These are phyloP conservation scores for Glaucopsyche alexis DNA, from an alignment of 2,888 invertebrate species.

Conservation along the genomic window DNA sequence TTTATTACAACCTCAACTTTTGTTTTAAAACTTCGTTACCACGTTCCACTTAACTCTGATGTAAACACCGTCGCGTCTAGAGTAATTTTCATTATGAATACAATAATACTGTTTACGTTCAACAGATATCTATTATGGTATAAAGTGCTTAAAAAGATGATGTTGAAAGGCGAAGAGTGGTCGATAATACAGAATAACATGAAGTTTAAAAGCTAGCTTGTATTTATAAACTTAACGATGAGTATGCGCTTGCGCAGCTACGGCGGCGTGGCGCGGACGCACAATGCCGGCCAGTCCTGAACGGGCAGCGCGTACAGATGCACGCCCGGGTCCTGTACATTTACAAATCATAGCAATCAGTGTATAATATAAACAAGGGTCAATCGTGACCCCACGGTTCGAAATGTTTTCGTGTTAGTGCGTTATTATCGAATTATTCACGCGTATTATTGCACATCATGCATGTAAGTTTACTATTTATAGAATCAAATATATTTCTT, in stretches of 20 bases:
- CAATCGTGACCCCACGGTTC: constrained; percentile 52
- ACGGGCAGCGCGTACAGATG: constrained; percentile 51
- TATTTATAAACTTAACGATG: constrained; percentile 32
- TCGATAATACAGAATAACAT: constrained; percentile 16
- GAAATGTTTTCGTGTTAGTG: constrained; percentile 69
- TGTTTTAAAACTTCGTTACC: constrained; percentile 24
- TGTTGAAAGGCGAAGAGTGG: constrained; percentile 12
- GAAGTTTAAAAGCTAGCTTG: constrained; percentile 15
- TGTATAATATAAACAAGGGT: constrained; percentile 58
- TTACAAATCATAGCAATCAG: constrained; percentile 26
- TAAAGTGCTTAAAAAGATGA: constrained; percentile 11
- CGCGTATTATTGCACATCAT: constrained; percentile 55
- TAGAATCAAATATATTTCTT: neutral
- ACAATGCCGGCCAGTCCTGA: constrained; percentile 47
- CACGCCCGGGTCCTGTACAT: constrained; percentile 43
- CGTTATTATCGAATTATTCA: constrained; percentile 44
- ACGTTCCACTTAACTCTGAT: constrained; percentile 23
- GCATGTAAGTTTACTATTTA: constrained; percentile 62
- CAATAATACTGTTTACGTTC: constrained; percentile 12
- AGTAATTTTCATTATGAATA: constrained; percentile 16
- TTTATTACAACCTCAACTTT: constrained; percentile 25
- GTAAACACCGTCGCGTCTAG: neutral
- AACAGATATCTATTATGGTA: constrained; percentile 5
- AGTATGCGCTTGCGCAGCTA: constrained; percentile 41
- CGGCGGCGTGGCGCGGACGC: constrained; percentile 34